These are phyloP conservation scores for rabbit (Oryctolagus cuniculus) DNA, from an alignment of 2,113 vertebrate genomes.

Conservation along the genomic window mOryCun1.1 NC_091435.1:40669001-40669500, in stretches of 20 bases:
- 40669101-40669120: neutral
- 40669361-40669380: neutral
- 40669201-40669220: neutral
- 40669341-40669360: neutral
- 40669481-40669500: neutral
- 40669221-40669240: neutral
- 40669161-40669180: neutral
- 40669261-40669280: neutral
- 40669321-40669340: neutral
- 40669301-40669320: neutral
- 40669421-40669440: neutral
- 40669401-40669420: neutral
- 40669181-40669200: neutral
- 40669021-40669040: neutral
- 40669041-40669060: neutral
- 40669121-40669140: slow-evolving; percentile 2
- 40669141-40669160: neutral
- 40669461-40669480: neutral
- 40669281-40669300: neutral
- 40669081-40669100: neutral
- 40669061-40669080: neutral
- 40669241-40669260: neutral
- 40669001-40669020: neutral
- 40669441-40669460: neutral
- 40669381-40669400: neutral